Evolutionary conservation across 1,140 invertebrate genomes (phyloP).

Genomic region (Rhopalosiphum maidis): DNA sequence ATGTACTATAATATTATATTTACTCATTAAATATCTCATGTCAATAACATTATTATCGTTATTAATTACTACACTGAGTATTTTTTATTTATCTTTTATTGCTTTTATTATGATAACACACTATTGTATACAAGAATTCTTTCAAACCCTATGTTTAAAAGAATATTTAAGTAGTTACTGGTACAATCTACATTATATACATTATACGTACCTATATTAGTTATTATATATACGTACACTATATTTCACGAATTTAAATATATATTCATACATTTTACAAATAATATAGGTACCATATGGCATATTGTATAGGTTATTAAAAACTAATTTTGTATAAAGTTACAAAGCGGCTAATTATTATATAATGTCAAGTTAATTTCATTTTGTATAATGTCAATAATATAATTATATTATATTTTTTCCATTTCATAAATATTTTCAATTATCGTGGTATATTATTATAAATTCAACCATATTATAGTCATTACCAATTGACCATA

Average conservation of each 20-base stretch:
- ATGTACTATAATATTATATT: neutral
- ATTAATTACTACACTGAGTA: neutral
- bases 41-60: constrained; percentile 2
- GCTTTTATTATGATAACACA: neutral
- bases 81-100: neutral
- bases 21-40: neutral
- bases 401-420: neutral
- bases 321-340: neutral
- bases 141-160: neutral
- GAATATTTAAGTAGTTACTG: neutral
- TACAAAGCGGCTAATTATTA: neutral
- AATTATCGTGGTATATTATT: neutral
- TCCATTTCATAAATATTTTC: neutral
- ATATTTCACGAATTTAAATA: neutral
- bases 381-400: neutral
- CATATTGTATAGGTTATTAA: neutral
- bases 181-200: neutral
- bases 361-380: neutral
- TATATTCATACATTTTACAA: neutral
- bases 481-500: neutral
- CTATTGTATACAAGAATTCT: neutral
- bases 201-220: neutral
- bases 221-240: neutral
- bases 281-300: neutral
- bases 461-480: neutral